Conservation (phyloP, 2,888 invertebrate genomes). For the Andrena trimmerana region DNA sequence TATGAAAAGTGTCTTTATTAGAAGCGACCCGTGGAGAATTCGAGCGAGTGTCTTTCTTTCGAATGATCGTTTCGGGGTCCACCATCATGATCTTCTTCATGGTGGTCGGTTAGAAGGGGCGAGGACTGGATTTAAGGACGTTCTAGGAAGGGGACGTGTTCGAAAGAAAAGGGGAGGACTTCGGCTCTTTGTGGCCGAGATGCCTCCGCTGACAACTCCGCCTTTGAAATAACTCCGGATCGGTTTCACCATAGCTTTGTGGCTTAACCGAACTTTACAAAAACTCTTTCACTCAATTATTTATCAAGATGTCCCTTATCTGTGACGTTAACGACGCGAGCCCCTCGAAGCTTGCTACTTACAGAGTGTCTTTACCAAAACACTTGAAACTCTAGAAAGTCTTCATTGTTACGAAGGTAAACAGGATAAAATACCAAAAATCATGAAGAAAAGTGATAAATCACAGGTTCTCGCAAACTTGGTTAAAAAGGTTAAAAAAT, state of each 20-base stretch:
- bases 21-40: slow-evolving; percentile 78
- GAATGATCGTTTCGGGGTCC: slow-evolving; percentile 70
- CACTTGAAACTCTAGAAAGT: background rate
- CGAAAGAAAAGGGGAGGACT: slow-evolving; percentile 80
- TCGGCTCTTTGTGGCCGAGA: slow-evolving; percentile 71
- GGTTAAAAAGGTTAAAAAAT: background rate
- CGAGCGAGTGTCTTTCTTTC: slow-evolving; percentile 71
- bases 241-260: slow-evolving; percentile 39
- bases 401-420: too few species aligned
- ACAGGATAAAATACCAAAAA: background rate
- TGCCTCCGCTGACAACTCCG: slow-evolving; percentile 73
- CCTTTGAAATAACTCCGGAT: slow-evolving; percentile 66
- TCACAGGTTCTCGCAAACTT: background rate
- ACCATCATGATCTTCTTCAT: slow-evolving; percentile 74
- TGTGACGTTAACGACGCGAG: background rate
- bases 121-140: slow-evolving; percentile 64
- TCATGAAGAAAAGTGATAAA: background rate
- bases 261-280: slow-evolving; percentile 1
- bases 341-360: background rate
- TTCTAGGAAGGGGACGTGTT: slow-evolving; percentile 68
- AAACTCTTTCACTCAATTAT: slow-evolving; percentile 22
- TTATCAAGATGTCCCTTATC: background rate
- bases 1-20: slow-evolving; percentile 84
- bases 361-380: background rate
- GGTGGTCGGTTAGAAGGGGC: slow-evolving; percentile 73